Conservation (phyloP, 2,113 vertebrate genomes). For the Mus pahari region DNA sequence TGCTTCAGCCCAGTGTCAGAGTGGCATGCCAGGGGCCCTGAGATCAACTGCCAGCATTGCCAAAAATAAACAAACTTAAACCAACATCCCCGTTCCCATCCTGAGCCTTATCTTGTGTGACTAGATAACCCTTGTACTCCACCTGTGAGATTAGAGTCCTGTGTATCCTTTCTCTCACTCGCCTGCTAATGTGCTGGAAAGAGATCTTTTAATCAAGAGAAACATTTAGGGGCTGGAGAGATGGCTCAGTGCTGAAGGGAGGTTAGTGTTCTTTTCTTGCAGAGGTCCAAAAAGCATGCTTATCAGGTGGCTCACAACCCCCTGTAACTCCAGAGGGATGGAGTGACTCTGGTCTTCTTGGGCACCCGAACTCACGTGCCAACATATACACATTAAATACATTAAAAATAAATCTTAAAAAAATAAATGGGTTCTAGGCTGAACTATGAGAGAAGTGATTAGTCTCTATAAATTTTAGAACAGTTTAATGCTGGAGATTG, state of each 20-base stretch:
- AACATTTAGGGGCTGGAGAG: neutral
- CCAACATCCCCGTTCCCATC: neutral
- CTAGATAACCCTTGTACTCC: slow-evolving; percentile 5
- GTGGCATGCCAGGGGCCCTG: neutral
- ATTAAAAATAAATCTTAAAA: neutral
- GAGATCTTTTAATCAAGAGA: slow-evolving; percentile 45
- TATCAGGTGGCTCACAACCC: neutral
- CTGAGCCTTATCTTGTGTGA: slow-evolving; percentile 25
- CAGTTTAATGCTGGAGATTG: neutral
- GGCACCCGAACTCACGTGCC: neutral
- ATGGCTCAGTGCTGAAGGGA: neutral
- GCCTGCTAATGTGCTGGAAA: neutral
- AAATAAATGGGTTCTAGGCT: neutral
- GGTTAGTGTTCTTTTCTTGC: too few relatives aligned
- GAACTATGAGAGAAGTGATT: neutral
- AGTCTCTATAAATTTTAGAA: slow-evolving; percentile 25
- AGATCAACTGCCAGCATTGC: neutral
- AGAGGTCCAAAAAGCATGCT: neutral
- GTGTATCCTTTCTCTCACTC: slow-evolving; percentile 31
- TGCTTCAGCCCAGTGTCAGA: neutral
- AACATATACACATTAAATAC: neutral
- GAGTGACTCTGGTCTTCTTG: neutral
- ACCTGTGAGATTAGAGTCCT: slow-evolving; percentile 11
- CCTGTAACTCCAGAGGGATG: neutral
- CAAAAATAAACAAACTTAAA: neutral